phyloP scores from a whole-genome alignment of 2,888 invertebrate genomes.

The Drosophila mettleri region DNA sequence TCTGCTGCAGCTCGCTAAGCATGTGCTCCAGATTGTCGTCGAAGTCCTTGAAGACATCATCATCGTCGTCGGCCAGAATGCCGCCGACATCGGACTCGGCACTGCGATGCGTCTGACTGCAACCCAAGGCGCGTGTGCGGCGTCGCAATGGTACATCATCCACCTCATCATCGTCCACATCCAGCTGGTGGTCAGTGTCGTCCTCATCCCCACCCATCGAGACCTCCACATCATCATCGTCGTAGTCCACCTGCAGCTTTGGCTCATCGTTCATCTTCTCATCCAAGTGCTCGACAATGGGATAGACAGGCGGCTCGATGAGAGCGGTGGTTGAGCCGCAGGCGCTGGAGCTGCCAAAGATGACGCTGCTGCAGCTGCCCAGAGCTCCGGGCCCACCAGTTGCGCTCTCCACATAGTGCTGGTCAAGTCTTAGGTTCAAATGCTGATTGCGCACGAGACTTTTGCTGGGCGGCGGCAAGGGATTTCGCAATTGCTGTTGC shows the following conservation, averaged over 20 bases:
- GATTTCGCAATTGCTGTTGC: constrained; percentile 88
- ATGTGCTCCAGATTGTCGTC: constrained; percentile 81
- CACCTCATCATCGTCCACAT: constrained; percentile 82
- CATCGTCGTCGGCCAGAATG: constrained; percentile 74
- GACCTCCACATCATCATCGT: constrained; percentile 55
- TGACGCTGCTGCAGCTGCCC: constrained; percentile 77
- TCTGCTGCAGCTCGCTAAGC: constrained; percentile 76
- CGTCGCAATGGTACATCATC: constrained; percentile 68
- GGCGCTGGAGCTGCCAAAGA: constrained; percentile 68
- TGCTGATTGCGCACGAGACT: constrained; percentile 90
- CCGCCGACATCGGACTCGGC: constrained; percentile 81
- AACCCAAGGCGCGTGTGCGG: constrained; percentile 71
- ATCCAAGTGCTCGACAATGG: constrained; percentile 93
- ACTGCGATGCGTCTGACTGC: constrained; percentile 72
- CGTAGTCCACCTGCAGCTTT: constrained; percentile 1
- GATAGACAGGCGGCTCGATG: constrained; percentile 87
- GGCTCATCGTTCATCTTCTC: constrained; percentile 88
- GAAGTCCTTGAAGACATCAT: constrained; percentile 80
- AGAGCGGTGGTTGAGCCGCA: constrained; percentile 81
- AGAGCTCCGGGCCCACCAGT: constrained; percentile 21
- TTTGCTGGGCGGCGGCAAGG: constrained; percentile 90
- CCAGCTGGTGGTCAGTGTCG: constrained; percentile 85
- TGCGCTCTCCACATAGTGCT: constrained; percentile 65
- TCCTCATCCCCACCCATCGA: constrained; percentile 65
- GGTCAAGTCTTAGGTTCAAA: constrained; percentile 87